Evolutionary conservation across 2,888 invertebrate genomes (phyloP).

Genomic region (Campoplex capitator): DNA sequence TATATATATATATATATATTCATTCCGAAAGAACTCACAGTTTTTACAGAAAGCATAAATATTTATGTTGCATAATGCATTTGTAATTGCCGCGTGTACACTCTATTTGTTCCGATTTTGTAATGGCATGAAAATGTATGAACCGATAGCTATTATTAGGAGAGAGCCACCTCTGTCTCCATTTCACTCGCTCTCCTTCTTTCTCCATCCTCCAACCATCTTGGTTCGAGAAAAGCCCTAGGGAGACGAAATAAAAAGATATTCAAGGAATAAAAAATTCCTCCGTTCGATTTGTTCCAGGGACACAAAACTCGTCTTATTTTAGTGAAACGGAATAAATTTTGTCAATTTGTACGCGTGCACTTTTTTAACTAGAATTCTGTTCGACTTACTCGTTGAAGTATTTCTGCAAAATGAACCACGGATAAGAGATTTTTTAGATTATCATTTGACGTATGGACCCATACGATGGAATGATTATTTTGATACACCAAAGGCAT

Average conservation of each 20-base stretch:
- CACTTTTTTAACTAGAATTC: background rate
- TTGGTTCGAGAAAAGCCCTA: slow-evolving; percentile 14
- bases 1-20: slow-evolving; percentile 1
- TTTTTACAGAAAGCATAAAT: slow-evolving; percentile 84
- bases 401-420: background rate
- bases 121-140: slow-evolving; percentile 84
- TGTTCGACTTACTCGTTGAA: background rate
- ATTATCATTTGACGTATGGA: background rate
- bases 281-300: slow-evolving; percentile 6
- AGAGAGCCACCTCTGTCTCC: slow-evolving; percentile 70
- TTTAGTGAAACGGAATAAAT: background rate
- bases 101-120: slow-evolving; percentile 84
- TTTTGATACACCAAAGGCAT: too few relatives aligned
- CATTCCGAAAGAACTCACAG: slow-evolving; percentile 73
- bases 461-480: background rate
- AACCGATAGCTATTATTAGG: slow-evolving; percentile 83
- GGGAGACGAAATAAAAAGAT: background rate
- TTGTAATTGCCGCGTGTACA: slow-evolving; percentile 84
- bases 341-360: background rate
- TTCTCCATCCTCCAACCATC: slow-evolving; percentile 17
- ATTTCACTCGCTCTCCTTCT: slow-evolving; percentile 11
- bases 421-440: background rate
- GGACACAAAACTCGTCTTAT: background rate
- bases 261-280: background rate
- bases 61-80: slow-evolving; percentile 85